These are phyloP conservation scores for Caloenas nicobarica DNA, from an alignment of 2,113 vertebrate species.

Conservation along the genomic window DNA sequence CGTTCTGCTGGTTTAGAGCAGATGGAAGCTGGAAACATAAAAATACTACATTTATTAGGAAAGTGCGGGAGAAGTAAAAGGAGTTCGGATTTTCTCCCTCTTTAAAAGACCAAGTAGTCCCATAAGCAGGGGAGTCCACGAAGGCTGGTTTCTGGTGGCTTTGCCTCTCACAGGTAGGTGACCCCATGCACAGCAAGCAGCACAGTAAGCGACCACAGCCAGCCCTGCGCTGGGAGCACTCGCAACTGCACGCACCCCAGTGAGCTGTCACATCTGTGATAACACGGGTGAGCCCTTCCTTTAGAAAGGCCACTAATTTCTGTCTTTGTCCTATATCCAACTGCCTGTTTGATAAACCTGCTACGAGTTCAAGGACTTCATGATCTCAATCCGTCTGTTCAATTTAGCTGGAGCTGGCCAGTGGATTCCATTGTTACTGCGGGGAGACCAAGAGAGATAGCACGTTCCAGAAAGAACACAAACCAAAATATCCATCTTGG, in stretches of 20 bases:
- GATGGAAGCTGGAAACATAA: background rate
- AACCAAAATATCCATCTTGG: background rate
- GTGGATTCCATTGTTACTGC: background rate
- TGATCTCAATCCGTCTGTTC: background rate
- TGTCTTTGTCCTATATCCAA: background rate
- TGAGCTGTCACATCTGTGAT: background rate
- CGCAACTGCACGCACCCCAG: fast-evolving
- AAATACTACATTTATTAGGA: background rate
- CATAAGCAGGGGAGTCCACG: background rate
- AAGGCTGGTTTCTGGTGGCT: background rate
- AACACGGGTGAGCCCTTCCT: background rate
- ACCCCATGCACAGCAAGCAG: background rate
- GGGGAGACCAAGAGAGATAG: background rate
- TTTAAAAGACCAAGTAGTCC: background rate
- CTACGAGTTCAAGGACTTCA: background rate
- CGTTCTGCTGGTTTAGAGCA: background rate
- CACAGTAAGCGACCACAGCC: background rate
- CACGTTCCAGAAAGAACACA: background rate
- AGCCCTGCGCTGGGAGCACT: background rate
- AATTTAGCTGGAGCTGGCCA: background rate
- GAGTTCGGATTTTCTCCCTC: background rate
- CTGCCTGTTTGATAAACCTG: background rate
- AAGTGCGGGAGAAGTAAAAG: background rate
- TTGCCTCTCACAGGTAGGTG: background rate
- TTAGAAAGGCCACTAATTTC: background rate